Evolutionary conservation across 2,113 vertebrate genomes (phyloP).

Genomic region (Hydropotes inermis): DNA sequence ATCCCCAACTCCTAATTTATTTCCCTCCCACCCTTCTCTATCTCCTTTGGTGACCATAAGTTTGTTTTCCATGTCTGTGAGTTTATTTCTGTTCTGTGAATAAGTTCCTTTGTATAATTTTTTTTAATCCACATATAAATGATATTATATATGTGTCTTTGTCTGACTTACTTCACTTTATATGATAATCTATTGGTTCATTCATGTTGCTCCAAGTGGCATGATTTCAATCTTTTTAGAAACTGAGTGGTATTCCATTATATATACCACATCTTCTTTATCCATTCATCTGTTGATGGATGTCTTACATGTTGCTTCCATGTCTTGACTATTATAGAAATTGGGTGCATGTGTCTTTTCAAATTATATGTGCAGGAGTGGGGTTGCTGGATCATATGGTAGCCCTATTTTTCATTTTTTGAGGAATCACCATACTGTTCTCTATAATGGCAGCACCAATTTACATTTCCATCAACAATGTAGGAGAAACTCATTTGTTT

Average conservation of each 20-base stretch:
- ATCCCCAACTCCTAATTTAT: neutral
- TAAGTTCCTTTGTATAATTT: neutral
- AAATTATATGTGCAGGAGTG: neutral
- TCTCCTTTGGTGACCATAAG: neutral
- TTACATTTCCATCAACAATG: neutral
- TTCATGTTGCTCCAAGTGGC: neutral
- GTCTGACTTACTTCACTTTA: neutral
- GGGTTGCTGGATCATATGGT: neutral
- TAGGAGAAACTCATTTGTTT: neutral
- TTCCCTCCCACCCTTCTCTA: neutral
- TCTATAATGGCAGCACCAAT: neutral
- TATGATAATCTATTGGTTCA: neutral
- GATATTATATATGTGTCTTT: neutral
- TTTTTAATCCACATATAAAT: neutral
- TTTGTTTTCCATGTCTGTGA: neutral
- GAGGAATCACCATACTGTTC: neutral
- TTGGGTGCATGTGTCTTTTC: neutral
- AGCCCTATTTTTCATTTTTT: neutral
- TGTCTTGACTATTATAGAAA: neutral
- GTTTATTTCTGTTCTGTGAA: neutral
- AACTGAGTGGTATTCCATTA: neutral
- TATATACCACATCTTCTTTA: neutral
- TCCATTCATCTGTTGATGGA: neutral
- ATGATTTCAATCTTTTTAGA: neutral
- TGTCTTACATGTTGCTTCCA: neutral